Evolutionary conservation across 2,113 vertebrate species (phyloP).

Genomic region (Leptobrachium ailaonicum): DNA sequence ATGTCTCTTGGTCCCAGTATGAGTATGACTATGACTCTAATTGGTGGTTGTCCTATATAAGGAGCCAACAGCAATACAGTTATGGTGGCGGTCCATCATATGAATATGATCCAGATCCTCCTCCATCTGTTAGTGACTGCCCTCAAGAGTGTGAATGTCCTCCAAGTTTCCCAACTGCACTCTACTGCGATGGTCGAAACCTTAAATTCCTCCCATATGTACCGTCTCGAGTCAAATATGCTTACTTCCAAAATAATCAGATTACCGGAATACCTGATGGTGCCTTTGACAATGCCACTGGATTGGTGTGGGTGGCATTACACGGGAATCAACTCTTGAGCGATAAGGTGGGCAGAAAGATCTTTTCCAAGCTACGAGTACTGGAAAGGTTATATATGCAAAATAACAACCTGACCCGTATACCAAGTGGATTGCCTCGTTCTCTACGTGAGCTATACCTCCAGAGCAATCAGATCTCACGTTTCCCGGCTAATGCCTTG

Average conservation of each 20-base stretch:
- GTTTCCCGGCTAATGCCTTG: constrained; percentile 75
- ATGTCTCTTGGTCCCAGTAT: constrained; percentile 68
- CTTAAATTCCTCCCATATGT: constrained; percentile 84
- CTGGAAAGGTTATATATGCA: constrained; percentile 89
- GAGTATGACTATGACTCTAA: constrained; percentile 61
- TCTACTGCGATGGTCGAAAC: constrained; percentile 90
- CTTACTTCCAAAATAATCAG: constrained; percentile 93
- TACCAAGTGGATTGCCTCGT: constrained; percentile 82
- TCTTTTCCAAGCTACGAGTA: constrained; percentile 77
- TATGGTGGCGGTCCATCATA: constrained; percentile 73
- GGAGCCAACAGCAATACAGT: constrained; percentile 60
- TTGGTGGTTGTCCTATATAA: constrained; percentile 76
- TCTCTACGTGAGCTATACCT: constrained; percentile 85
- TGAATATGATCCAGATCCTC: constrained; percentile 62
- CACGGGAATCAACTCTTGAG: constrained; percentile 86
- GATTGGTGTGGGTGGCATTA: constrained; percentile 87
- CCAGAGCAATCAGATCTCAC: constrained; percentile 81
- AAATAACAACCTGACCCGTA: constrained; percentile 86
- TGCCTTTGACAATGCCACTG: constrained; percentile 84
- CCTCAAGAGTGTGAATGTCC: constrained; percentile 91
- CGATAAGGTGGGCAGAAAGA: constrained; percentile 76
- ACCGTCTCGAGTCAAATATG: constrained; percentile 87
- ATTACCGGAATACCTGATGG: constrained; percentile 81
- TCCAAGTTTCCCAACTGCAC: constrained; percentile 83
- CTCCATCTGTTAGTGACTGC: constrained; percentile 68